Conservation (phyloP, 2,797 vertebrate genomes). For the Channallabes apus region DNA sequence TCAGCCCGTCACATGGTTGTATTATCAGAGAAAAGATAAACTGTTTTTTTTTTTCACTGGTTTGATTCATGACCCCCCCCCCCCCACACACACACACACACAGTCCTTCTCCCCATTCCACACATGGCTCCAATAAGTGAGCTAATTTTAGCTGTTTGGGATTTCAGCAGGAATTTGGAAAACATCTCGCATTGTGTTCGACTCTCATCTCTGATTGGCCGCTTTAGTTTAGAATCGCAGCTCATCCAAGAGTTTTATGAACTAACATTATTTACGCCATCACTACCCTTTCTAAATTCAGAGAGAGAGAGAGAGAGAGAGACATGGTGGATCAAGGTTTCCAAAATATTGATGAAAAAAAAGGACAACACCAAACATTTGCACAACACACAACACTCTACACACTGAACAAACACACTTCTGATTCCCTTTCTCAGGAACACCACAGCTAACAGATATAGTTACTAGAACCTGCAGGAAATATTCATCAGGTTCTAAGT, state of each 20-base stretch:
- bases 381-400: neutral
- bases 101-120: constrained; percentile 52
- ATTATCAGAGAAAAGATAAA: constrained; percentile 81
- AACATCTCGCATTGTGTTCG: constrained; percentile 55
- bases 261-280: constrained; percentile 40
- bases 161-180: constrained; percentile 71
- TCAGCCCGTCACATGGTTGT: constrained; percentile 70
- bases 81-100: constrained; percentile 30
- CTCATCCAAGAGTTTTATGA: constrained; percentile 47
- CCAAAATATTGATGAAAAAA: constrained; percentile 61
- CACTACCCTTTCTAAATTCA: constrained; percentile 37
- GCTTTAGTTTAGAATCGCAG: constrained; percentile 49
- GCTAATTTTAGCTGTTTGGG: constrained; percentile 77
- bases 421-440: constrained; percentile 37
- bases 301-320: neutral
- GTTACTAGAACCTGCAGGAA: neutral
- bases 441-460: neutral
- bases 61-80: constrained; percentile 67
- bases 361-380: neutral
- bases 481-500: neutral
- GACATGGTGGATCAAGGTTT: constrained; percentile 25
- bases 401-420: neutral
- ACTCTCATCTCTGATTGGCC: constrained; percentile 40
- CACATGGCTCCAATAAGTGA: constrained; percentile 76
- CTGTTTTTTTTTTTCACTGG: constrained; percentile 68